A percentile compares a stretch with the other conserved stretches of the same genome.
Evolutionary conservation across 2,113 vertebrate species (phyloP).

Genomic region (Argyrosomus japonicus): DNA sequence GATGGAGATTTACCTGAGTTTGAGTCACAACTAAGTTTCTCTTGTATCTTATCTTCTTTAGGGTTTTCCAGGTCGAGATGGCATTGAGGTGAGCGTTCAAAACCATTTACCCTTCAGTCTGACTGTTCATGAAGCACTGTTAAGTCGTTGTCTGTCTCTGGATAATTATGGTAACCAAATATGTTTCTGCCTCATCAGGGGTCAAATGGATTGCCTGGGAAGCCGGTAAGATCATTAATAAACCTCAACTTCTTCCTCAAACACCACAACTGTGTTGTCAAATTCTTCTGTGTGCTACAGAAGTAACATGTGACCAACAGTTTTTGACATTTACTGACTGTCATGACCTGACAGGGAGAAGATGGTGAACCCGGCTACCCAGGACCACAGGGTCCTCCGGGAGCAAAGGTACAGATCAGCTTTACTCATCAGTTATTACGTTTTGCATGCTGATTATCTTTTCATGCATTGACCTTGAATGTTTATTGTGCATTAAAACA

Average conservation of each 20-base stretch:
- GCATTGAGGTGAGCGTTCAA: slow-evolving; percentile 82
- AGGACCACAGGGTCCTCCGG: slow-evolving; percentile 85
- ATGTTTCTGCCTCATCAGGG: slow-evolving; percentile 84
- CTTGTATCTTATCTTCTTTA: slow-evolving; percentile 54
- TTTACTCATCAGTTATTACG: slow-evolving; percentile 16
- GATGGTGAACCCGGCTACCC: slow-evolving; percentile 87
- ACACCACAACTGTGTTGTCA: background rate
- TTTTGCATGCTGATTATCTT: background rate
- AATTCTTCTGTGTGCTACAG: background rate
- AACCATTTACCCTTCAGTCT: background rate
- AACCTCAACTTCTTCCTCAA: background rate
- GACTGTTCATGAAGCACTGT: background rate
- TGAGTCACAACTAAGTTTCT: background rate
- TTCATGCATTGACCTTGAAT: background rate
- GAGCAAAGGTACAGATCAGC: slow-evolving; percentile 83
- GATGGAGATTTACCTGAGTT: background rate
- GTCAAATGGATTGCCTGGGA: background rate
- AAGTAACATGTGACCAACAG: background rate
- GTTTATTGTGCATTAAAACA: slow-evolving; percentile 53
- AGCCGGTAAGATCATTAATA: too few relatives aligned
- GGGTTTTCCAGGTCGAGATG: slow-evolving; percentile 87
- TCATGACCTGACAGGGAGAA: slow-evolving; percentile 85
- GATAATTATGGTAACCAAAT: background rate
- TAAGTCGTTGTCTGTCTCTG: background rate
- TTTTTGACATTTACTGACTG: slow-evolving; percentile 15